These are phyloP conservation scores for Peromyscus leucopus DNA, from an alignment of 2,113 vertebrate species.

Conservation along the genomic window DNA sequence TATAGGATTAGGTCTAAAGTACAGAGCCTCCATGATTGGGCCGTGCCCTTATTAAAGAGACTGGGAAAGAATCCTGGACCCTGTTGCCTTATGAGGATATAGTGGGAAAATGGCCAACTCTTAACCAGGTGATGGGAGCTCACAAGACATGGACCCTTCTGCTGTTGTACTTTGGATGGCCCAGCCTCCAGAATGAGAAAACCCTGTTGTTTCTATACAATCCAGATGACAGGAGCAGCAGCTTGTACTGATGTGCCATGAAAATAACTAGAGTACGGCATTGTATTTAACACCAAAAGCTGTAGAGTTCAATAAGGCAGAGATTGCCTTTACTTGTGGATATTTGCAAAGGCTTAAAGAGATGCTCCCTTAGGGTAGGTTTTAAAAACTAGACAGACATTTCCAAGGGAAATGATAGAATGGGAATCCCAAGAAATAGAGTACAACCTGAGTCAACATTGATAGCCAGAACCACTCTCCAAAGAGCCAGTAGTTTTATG, in stretches of 20 bases:
- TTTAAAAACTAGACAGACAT: background rate
- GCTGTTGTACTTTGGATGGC: no score
- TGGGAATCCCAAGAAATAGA: background rate
- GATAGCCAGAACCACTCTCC: background rate
- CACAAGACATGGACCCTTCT: background rate
- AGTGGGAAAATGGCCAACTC: background rate
- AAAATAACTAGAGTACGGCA: background rate
- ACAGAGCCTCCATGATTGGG: background rate
- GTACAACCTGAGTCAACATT: background rate
- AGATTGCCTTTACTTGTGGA: background rate
- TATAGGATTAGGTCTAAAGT: background rate
- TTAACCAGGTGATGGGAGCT: background rate
- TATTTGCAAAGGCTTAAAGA: background rate
- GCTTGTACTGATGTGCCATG: background rate
- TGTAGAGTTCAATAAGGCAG: background rate
- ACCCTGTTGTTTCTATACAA: background rate
- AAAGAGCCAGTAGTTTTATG: background rate
- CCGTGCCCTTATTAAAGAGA: background rate
- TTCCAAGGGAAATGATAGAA: background rate
- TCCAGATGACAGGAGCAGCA: background rate
- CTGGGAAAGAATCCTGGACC: background rate
- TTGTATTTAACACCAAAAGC: background rate
- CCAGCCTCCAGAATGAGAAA: background rate
- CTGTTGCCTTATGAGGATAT: background rate
- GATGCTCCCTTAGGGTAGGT: background rate